phyloP scores from a whole-genome alignment of 2,113 vertebrate genomes.

The Drymodes brunneopygia region DNA sequence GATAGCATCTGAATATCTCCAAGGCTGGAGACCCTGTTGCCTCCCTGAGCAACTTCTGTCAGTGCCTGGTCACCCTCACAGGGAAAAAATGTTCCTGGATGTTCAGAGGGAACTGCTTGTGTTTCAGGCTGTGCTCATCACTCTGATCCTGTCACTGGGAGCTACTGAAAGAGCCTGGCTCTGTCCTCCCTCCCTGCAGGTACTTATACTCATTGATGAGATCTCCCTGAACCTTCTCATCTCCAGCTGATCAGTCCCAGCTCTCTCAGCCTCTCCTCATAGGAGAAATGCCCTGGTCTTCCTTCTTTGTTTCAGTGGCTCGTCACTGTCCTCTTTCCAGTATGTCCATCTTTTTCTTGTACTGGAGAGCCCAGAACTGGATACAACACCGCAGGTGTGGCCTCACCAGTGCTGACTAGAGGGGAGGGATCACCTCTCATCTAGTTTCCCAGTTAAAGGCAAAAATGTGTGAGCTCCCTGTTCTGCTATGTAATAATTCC shows the following conservation, averaged over 20 bases:
- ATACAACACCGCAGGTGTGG: not conserved
- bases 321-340: not conserved
- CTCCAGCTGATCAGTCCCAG: not conserved
- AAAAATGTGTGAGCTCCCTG: not conserved
- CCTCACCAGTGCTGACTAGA: not conserved
- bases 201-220: not conserved
- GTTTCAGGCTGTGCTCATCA: not conserved
- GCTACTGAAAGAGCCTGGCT: not conserved
- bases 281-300: not conserved
- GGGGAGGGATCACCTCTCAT: not conserved
- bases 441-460: not conserved
- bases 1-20: not conserved
- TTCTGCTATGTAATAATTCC: not conserved
- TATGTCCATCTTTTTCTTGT: not conserved
- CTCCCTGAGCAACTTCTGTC: not conserved
- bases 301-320: not conserved
- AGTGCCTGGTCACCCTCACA: not conserved
- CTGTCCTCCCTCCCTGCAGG: fast-evolving
- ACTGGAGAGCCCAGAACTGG: not conserved
- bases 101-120: not conserved
- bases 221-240: not conserved
- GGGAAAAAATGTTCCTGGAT: not conserved
- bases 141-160: not conserved
- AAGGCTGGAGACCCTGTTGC: not conserved
- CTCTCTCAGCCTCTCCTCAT: not conserved